These are phyloP conservation scores for Catocala nupta DNA, from an alignment of 2,888 invertebrate species.

Conservation along the genomic window DNA sequence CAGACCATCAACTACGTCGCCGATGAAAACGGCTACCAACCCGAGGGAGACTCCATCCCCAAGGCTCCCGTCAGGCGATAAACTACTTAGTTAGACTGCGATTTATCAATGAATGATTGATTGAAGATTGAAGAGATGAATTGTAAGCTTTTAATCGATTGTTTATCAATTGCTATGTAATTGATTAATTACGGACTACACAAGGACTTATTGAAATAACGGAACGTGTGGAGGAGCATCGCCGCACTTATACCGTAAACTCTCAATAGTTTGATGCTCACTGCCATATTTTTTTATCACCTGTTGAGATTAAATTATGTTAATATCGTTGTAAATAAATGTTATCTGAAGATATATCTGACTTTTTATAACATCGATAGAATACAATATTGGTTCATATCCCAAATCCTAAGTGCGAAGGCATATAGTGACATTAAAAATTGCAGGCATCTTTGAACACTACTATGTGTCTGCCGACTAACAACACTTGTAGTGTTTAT, in stretches of 20 bases:
- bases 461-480: no score
- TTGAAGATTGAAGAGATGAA: not conserved
- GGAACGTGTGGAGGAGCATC: not conserved
- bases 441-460: no score
- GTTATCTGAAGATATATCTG: not conserved
- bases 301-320: constrained; percentile 1
- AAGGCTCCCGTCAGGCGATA: constrained; percentile 70
- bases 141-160: no score
- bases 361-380: not conserved
- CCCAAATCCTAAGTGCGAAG: no score
- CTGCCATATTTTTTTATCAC: constrained; percentile 5
- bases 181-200: no score
- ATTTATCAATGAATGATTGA: no score
- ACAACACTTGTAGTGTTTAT: no score
- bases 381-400: no score
- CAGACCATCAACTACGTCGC: constrained; percentile 86
- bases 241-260: not conserved
- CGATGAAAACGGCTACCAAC: constrained; percentile 89
- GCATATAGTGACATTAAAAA: no score
- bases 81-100: constrained; percentile 4
- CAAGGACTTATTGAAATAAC: not conserved
- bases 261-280: not conserved
- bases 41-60: constrained; percentile 88
- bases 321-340: constrained; percentile 2
- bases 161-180: no score